A percentile compares a stretch with the other conserved stretches of the same genome.
Evolutionary conservation across 1,140 invertebrate species (phyloP).

Genomic region (Papilio polytes): DNA sequence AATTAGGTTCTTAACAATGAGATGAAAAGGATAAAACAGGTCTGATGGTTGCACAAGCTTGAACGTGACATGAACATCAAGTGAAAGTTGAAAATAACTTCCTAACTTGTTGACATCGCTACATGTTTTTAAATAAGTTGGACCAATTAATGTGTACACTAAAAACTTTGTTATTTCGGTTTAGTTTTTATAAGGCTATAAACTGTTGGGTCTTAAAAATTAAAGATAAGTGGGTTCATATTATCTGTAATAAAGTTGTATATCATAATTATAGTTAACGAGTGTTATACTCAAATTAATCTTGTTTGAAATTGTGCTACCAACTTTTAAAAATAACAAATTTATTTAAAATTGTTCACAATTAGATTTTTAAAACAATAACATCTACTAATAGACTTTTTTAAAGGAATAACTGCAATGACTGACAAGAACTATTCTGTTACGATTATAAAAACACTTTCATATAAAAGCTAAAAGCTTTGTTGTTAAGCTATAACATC

Average conservation of each 20-base stretch:
- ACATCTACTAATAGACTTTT: neutral
- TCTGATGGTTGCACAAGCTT: constrained; percentile 46
- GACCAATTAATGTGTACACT: constrained; percentile 4
- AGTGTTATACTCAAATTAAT: neutral
- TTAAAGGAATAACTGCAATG: neutral
- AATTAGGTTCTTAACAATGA: constrained; percentile 27
- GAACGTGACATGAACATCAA: constrained; percentile 56
- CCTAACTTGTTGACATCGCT: constrained; percentile 64
- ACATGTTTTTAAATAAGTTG: constrained; percentile 41
- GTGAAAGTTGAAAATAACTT: constrained; percentile 64
- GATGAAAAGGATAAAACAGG: constrained; percentile 44
- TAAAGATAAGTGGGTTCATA: neutral
- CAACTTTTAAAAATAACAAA: neutral
- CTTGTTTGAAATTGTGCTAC: neutral
- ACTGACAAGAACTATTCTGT: neutral
- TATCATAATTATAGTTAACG: constrained; percentile 2
- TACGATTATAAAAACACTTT: neutral
- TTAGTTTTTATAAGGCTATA: constrained; percentile 10
- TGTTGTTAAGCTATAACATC: neutral
- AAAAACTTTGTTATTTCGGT: neutral
- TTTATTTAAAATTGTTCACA: too few relatives aligned
- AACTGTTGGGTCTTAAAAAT: neutral
- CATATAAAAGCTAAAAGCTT: neutral
- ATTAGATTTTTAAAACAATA: neutral
- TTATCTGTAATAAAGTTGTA: constrained; percentile 1